phyloP scores from a whole-genome alignment of 1,140 invertebrate species.

The Melitaea cinxia region DNA sequence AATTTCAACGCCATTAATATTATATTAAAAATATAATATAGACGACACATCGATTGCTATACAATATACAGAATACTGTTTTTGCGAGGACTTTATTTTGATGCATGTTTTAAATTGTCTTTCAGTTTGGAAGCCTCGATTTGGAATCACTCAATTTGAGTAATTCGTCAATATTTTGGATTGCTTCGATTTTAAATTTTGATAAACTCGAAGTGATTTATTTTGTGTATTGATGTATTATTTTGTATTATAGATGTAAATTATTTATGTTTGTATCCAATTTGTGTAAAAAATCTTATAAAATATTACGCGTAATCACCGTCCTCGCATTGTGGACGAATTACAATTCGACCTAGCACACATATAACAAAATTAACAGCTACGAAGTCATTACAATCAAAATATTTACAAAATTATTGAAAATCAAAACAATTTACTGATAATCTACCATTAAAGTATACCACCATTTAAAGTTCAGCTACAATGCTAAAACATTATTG shows the following conservation, averaged over 20 bases:
- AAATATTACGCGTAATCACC: slow-evolving; percentile 22
- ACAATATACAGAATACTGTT: slow-evolving; percentile 27
- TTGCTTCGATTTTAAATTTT: background rate
- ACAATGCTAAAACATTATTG: slow-evolving; percentile 28
- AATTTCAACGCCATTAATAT: slow-evolving; percentile 28
- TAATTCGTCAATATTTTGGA: background rate
- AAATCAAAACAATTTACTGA: slow-evolving; percentile 34
- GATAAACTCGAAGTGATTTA: background rate
- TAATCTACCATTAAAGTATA: slow-evolving; percentile 23
- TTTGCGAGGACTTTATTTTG: slow-evolving; percentile 20
- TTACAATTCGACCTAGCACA: slow-evolving; percentile 34
- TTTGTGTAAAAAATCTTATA: slow-evolving; percentile 38
- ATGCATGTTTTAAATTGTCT: slow-evolving; percentile 10
- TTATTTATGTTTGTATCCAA: slow-evolving; percentile 17
- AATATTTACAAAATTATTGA: slow-evolving; percentile 51
- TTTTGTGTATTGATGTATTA: background rate
- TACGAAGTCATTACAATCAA: slow-evolving; percentile 45
- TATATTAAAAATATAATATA: slow-evolving; percentile 43
- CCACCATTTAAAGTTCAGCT: slow-evolving; percentile 15
- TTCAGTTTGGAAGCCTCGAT: slow-evolving; percentile 20
- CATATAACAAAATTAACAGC: slow-evolving; percentile 36
- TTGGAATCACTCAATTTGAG: slow-evolving; percentile 12
- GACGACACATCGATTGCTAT: slow-evolving; percentile 33
- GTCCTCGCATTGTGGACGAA: slow-evolving; percentile 31
- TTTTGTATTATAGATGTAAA: slow-evolving; percentile 1